Evolutionary conservation across 2,888 invertebrate species (phyloP).

Genomic region (Stomorhina lunata): DNA sequence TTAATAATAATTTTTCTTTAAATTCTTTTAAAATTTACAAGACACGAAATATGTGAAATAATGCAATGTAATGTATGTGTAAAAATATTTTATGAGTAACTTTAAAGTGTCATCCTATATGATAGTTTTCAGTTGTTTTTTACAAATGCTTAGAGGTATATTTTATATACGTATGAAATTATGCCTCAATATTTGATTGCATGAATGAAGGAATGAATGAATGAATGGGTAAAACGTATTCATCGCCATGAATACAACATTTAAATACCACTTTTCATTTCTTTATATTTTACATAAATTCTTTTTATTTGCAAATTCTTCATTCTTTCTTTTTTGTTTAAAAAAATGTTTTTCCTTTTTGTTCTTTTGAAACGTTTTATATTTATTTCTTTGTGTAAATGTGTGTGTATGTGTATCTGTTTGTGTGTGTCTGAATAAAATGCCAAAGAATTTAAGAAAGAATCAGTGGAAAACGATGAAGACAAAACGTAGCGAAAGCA

Average conservation of each 20-base stretch:
- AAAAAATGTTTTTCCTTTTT: constrained; percentile 29
- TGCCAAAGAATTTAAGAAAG: neutral
- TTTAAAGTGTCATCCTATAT: too few species aligned
- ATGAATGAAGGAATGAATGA: neutral
- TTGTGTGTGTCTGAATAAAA: too few species aligned
- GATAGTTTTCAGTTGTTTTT: too few species aligned
- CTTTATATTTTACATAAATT: constrained; percentile 11
- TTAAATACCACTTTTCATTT: constrained; percentile 50
- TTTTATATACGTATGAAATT: too few species aligned
- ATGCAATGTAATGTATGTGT: too few species aligned
- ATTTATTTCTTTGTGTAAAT: too few species aligned
- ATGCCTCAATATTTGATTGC: neutral
- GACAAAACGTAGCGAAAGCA: neutral
- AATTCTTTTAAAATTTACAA: too few species aligned
- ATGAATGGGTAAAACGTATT: constrained; percentile 42
- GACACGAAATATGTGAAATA: too few species aligned
- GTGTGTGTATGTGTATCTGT: too few species aligned
- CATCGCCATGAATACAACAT: constrained; percentile 55
- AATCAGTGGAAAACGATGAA: neutral
- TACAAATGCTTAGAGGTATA: too few species aligned
- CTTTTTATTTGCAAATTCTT: neutral
- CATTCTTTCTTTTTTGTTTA: constrained; percentile 37
- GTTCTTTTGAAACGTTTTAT: constrained; percentile 51
- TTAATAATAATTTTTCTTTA: too few species aligned
- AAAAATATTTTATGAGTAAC: too few species aligned